Evolutionary conservation across 2,888 invertebrate species (phyloP), one percentile per base, ranked within the genome.

Genomic region (Machimus atricapillus): DNA sequence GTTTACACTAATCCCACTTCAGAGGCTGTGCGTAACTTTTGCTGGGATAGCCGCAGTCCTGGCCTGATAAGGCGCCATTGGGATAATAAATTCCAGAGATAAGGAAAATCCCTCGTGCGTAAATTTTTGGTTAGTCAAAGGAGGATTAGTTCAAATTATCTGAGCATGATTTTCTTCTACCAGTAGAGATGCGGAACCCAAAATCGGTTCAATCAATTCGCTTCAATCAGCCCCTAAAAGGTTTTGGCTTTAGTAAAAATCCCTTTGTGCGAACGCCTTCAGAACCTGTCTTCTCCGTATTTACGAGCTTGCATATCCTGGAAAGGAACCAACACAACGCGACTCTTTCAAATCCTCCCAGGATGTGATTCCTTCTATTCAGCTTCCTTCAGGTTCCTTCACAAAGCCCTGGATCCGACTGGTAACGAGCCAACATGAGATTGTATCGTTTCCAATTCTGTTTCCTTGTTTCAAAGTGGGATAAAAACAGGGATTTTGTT

Each of bases 131-230:
- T 27, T 37, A 78, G 58, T 78, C 86, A 86, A 79, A 86, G 78
- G 27, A 86, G 86, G 86, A 86, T 86, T 86, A 86, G 40, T 37
- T 27, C 23, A 86, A 86, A 86, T 79, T 86, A 79, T 66, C 27
- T 66, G 27, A 73, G n/a, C 52, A 27, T 23, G 73, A 9, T 31
- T 34, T 37, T 58, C 16, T 82, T 34, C n/a, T 23, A 82, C 12
- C 23, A 9, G 37, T 12, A 85, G 73, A 46, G 31, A 74, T 9
- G 66, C 40, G 52, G 46, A 78, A 37, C 78, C 43, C 66, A n/a
- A 43, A 86, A 79, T 79, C 58, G 19, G 78, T 86, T 86, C 86
- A 86, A 86, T 86, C 86, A 86, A 79, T 86, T 86, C 79, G 43
- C 78, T 78, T 19, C 86, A 86, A 86, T 86, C 86, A 86, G 66